Evolutionary conservation across 2,113 vertebrate genomes (phyloP), one percentile per base, ranked within the genome.

Genomic region (Rhodinocichla rosea): DNA sequence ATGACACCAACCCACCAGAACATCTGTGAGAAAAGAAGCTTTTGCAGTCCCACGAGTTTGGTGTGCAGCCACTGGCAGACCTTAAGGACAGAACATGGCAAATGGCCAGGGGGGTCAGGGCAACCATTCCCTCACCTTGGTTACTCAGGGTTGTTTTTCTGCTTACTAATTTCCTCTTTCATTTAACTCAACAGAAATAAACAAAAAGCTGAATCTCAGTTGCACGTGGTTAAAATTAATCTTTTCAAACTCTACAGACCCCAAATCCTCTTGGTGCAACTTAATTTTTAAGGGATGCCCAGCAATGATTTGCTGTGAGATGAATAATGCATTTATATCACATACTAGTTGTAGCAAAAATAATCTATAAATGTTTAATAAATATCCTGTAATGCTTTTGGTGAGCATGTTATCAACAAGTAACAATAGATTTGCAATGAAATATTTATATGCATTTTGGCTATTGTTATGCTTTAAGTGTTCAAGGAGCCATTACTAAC

Each of bases 301-400:
- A 95, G 90, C 81, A 96, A 84, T 95, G 95, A 97, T 97, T 97
- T 97, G 94, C 78, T 33, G 47, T 59, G 84, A 92, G 93, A 98
- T 98, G 96, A 98, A 98, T 98, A 98, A 98, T 98, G 89, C 50
- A 98, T 98, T 96, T 98, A 92, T 97, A 97, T 97, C 95, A 97
- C 93, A 96, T 62, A 87, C 95, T 76, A 92, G 87, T 96, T 96
- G 97, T 97, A 96, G 96, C 95, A 97, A 98, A 98, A 98, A 98
- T 98, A 98, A 98, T 98, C 96, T 96, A 98, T 98, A 97, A 98
- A 98, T 97, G 97, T 98, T 98, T 98, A 97, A 98, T 98, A 98
- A 98, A 98, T 98, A 98, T 92, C 94, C 95, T 93, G 94, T 96
- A 98, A 97, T 97, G 96, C 96, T 98, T 98, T 97, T 94, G 95